Evolutionary conservation across 2,888 invertebrate species (phyloP), one percentile per base, ranked within the genome.

Genomic region (Muscina levida): DNA sequence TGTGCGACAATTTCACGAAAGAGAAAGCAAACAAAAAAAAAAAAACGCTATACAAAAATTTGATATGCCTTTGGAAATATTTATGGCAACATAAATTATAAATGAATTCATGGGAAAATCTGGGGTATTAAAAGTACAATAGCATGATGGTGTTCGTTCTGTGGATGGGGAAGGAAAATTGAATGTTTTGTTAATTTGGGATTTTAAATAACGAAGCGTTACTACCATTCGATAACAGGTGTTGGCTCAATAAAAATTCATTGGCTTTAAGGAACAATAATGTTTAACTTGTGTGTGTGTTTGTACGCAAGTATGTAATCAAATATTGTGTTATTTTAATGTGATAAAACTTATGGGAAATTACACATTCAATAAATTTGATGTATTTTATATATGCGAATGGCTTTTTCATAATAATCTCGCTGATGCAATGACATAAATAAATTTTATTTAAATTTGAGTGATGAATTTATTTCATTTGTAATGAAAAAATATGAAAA

Each of bases 51-150:
- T 19, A 48, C 53, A 39, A 59, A 48, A 59, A 53, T 65, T 65
- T 39, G 53, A 53, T 53, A 65, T 46, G 62, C n/a, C 42, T 37
- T 39, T 15, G 65, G n/a, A 15, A 73, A 66, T 56, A 56, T 73
- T 66, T 53, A 56, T 44, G 31, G 56, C 26, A 22, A 15, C 44
- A 66, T 73, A 67, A 73, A 67, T 73, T 37, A 57, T 67, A 57
- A 67, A 67, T 57, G 56, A 65, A 56, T 67, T 56, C 22, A 66
- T 67, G 44, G 37, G 56, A 46, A 53, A 53, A 53, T 53, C 53
- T 22, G 22, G 4, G 53, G 53, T 48, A 19, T 48, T 48, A 19
- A 19, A 17, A 48, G 48, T 24, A 53, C 31, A 53, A 53, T 53
- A 11, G 10, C 1, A 10, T 22, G 13, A 10, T 48, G 48, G 48